phyloP scores from a whole-genome alignment of 2,888 invertebrate species.

The Prenolepis imparis region DNA sequence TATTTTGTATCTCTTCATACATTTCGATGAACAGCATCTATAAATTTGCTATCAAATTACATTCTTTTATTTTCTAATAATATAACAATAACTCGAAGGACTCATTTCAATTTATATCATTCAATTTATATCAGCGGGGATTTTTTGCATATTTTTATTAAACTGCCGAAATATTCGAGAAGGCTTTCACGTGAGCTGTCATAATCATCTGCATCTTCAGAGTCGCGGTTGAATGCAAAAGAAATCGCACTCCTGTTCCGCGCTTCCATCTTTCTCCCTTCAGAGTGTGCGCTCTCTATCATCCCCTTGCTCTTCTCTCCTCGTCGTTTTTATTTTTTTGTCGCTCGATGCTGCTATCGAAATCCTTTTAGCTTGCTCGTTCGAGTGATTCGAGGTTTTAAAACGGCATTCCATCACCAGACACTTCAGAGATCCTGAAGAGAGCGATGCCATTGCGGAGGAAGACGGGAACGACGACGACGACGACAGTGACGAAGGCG shows the following conservation, averaged over 20 bases:
- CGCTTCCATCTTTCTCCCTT: slow-evolving; percentile 20
- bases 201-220: slow-evolving; percentile 72
- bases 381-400: slow-evolving; percentile 76
- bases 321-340: slow-evolving; percentile 61
- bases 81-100: background rate
- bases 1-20: slow-evolving; percentile 22
- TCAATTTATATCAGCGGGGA: slow-evolving; percentile 9
- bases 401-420: slow-evolving; percentile 73
- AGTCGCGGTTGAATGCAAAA: slow-evolving; percentile 44
- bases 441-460: slow-evolving; percentile 48
- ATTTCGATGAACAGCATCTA: slow-evolving; percentile 29
- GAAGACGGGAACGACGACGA: slow-evolving; percentile 61
- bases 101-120: slow-evolving; percentile 15
- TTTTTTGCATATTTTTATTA: slow-evolving; percentile 28
- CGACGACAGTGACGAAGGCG: slow-evolving; percentile 46
- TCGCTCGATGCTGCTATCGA: slow-evolving; percentile 72
- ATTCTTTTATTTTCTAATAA: slow-evolving; percentile 14
- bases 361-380: slow-evolving; percentile 75
- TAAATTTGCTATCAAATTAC: slow-evolving; percentile 14
- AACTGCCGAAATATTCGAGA: background rate
- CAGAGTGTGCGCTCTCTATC: background rate
- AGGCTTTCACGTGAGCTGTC: slow-evolving; percentile 50
- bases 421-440: slow-evolving; percentile 66
- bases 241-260: slow-evolving; percentile 45
- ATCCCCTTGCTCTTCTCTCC: background rate